Percentiles rank a stretch among this genome's conserved stretches.
Evolutionary conservation across 2,888 invertebrate genomes (phyloP).

Genomic region (Habrosyne pyritoides): DNA sequence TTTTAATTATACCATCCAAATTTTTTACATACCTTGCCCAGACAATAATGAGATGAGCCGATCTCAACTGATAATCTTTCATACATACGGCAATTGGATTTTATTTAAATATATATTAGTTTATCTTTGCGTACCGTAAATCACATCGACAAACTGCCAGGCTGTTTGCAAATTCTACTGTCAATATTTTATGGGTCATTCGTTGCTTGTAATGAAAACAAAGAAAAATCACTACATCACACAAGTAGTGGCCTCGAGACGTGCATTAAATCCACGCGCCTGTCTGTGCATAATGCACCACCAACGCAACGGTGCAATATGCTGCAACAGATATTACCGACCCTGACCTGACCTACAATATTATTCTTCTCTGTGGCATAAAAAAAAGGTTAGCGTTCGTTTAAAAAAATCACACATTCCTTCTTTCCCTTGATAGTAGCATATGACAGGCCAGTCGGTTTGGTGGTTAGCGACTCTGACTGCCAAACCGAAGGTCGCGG

Average conservation of each 20-base stretch:
- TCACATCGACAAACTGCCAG: too few relatives aligned
- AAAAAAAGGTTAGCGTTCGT: background rate
- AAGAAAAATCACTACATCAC: background rate
- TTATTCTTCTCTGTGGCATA: slow-evolving; percentile 4
- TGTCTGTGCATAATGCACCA: slow-evolving; percentile 29
- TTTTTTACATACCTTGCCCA: too few relatives aligned
- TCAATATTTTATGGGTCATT: background rate
- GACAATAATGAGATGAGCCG: too few relatives aligned
- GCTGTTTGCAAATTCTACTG: background rate
- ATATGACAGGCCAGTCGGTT: too few relatives aligned
- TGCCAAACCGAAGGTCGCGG: too few relatives aligned
- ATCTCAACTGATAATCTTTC: too few relatives aligned
- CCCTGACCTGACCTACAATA: slow-evolving; percentile 41
- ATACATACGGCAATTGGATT: too few relatives aligned
- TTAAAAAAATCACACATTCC: background rate
- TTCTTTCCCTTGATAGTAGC: background rate
- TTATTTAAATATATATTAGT: too few relatives aligned
- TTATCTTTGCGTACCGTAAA: too few relatives aligned
- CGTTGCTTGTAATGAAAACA: background rate
- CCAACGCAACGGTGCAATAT: slow-evolving; percentile 8
- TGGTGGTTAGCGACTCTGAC: too few relatives aligned
- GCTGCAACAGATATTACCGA: slow-evolving; percentile 12
- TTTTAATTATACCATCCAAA: too few relatives aligned
- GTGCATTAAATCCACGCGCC: slow-evolving; percentile 46
- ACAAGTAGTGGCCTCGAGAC: slow-evolving; percentile 37